phyloP scores from a whole-genome alignment of 2,113 vertebrate genomes.

The Acrocephalus kingi region DNA sequence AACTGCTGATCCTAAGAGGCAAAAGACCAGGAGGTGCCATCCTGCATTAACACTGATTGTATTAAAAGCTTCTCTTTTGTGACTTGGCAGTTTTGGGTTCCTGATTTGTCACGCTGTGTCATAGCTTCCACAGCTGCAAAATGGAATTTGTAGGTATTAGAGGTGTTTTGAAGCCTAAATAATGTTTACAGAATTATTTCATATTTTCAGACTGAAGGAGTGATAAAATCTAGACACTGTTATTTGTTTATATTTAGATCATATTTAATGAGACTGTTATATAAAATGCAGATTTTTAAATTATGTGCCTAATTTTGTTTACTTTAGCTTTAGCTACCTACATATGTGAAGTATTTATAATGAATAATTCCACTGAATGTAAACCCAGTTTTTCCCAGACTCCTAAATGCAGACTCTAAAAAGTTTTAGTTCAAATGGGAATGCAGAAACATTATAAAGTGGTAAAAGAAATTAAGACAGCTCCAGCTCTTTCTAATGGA shows the following conservation, averaged over 20 bases:
- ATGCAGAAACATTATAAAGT: not conserved
- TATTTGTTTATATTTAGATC: not conserved
- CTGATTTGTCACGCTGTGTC: not conserved
- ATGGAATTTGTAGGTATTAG: not conserved
- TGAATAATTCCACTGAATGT: not conserved
- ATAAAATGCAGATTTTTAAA: not conserved
- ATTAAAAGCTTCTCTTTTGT: not conserved
- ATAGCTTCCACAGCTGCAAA: not conserved
- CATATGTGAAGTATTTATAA: accelerated
- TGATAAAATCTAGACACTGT: not conserved
- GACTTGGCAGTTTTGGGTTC: not conserved
- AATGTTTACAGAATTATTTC: not conserved
- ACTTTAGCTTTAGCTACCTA: not conserved
- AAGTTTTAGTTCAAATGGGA: not conserved
- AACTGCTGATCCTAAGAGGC: not conserved
- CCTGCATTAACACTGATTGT: not conserved
- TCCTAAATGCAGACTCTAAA: not conserved
- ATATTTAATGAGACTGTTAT: not conserved
- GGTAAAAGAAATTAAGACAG: not conserved
- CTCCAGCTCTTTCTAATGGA: not conserved
- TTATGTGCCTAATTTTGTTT: not conserved
- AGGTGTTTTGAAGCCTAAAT: not conserved
- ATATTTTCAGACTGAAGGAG: not conserved
- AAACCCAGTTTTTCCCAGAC: not conserved
- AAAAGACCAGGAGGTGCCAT: not conserved